These are phyloP conservation scores for Sphenodon punctatus DNA, from an alignment of 2,797 vertebrate species.

Conservation along the genomic window DNA sequence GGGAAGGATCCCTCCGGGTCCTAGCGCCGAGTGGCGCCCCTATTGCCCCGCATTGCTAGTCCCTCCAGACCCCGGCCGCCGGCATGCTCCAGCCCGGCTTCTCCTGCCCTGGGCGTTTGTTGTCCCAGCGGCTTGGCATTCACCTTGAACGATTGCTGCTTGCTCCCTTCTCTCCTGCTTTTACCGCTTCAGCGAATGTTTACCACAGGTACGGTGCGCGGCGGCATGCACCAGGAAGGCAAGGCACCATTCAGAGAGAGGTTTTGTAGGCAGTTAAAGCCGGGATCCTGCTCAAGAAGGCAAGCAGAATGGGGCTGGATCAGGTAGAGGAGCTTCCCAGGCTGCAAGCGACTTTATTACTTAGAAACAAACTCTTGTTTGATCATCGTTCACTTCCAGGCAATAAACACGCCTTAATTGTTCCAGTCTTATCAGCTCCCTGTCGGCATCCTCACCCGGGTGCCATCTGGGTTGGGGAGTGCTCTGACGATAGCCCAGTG, in stretches of 20 bases:
- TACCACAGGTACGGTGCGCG: too few relatives aligned
- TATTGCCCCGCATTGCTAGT: accelerated
- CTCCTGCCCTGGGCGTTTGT: not conserved
- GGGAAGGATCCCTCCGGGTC: conserved; percentile 50
- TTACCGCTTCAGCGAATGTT: too few relatives aligned
- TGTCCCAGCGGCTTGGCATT: not conserved
- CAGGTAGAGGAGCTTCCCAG: not conserved
- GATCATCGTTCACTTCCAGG: not conserved
- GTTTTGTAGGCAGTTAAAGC: not conserved
- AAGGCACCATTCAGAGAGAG: not conserved
- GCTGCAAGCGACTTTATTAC: not conserved
- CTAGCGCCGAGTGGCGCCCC: conserved; percentile 42
- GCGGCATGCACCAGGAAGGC: too few relatives aligned
- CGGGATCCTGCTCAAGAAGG: not conserved
- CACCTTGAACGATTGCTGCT: not conserved
- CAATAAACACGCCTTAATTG: too few relatives aligned
- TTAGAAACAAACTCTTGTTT: not conserved
- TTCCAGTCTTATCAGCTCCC: not conserved
- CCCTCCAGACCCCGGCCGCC: too few relatives aligned
- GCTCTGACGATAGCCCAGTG: not conserved
- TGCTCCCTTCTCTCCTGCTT: not conserved
- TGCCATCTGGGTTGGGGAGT: not conserved
- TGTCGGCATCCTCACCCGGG: not conserved
- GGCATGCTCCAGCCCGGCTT: not conserved
- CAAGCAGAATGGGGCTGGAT: not conserved